Conservation (phyloP, 2,888 invertebrate species). For the Cryptophagus acutangulus region DNA sequence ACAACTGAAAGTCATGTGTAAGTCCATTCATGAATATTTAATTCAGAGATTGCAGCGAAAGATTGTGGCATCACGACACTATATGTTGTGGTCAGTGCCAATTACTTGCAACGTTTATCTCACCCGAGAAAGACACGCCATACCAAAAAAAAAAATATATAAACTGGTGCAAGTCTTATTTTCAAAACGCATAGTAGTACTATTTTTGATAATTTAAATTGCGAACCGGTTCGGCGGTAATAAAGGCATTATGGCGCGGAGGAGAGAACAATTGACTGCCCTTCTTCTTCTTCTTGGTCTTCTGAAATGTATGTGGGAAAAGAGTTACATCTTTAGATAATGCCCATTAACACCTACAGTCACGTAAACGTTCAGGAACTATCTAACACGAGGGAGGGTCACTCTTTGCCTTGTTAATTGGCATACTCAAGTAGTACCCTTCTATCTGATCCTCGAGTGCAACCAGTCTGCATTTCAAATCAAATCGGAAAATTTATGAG, state of each 20-base stretch:
- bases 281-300: no score
- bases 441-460: constrained; percentile 41
- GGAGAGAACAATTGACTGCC: no score
- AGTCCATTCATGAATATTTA: constrained; percentile 45
- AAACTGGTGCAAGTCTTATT: no score
- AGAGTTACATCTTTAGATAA: constrained; percentile 30
- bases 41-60: constrained; percentile 37
- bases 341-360: constrained; percentile 44
- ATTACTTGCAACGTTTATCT: constrained; percentile 32
- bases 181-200: no score
- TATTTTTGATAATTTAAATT: no score
- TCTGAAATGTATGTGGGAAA: constrained; percentile 27
- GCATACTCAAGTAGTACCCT: constrained; percentile 35
- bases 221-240: no score
- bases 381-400: constrained; percentile 41
- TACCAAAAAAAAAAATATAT: no score
- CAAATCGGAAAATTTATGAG: no score
- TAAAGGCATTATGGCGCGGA: no score
- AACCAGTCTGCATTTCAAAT: no score
- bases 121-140: not conserved
- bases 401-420: constrained; percentile 39
- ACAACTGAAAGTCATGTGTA: constrained; percentile 26
- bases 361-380: constrained; percentile 36
- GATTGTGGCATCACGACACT: constrained; percentile 39
- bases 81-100: constrained; percentile 35